These are phyloP conservation scores for Nansenia antarctica DNA, from an alignment of 2,113 vertebrate species.

Conservation along the genomic window DNA sequence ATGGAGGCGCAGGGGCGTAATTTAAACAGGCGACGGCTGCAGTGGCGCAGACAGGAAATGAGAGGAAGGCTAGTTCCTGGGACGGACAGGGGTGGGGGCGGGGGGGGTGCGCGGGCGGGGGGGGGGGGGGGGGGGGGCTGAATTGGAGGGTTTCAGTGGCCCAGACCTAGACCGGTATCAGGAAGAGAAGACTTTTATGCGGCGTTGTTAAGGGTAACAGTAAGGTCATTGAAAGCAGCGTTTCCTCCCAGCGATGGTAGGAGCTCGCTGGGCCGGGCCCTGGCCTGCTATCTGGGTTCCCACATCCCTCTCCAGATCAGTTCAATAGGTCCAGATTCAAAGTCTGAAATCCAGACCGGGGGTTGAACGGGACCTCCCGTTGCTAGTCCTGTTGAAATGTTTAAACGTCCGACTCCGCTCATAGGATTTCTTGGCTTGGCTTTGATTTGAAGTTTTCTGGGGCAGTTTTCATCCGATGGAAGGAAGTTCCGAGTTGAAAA, in stretches of 20 bases:
- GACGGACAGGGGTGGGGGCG: too few relatives aligned
- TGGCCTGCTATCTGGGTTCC: constrained; percentile 66
- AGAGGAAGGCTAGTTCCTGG: constrained; percentile 93
- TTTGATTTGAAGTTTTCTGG: constrained; percentile 62
- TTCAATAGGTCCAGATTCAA: constrained; percentile 73
- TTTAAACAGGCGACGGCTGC: constrained; percentile 97
- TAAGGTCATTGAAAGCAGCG: constrained; percentile 92
- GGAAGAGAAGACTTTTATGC: constrained; percentile 84
- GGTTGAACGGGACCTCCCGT: constrained; percentile 70
- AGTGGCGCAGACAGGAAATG: constrained; percentile 98
- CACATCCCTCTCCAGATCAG: constrained; percentile 72
- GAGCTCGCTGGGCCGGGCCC: constrained; percentile 54
- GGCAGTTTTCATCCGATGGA: constrained; percentile 72
- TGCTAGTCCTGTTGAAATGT: constrained; percentile 62
- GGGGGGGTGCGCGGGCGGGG: too few relatives aligned
- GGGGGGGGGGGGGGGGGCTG: too few relatives aligned
- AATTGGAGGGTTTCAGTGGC: constrained; percentile 94
- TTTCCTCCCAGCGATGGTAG: constrained; percentile 68
- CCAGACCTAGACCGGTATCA: constrained; percentile 87
- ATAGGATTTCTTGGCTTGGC: constrained; percentile 52
- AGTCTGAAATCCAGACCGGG: constrained; percentile 64
- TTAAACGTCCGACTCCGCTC: constrained; percentile 55
- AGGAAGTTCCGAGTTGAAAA: constrained; percentile 74
- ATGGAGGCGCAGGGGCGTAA: constrained; percentile 82
- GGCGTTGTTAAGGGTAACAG: constrained; percentile 89